phyloP scores from a whole-genome alignment of 2,797 vertebrate genomes.

The Chiloscyllium punctatum region DNA sequence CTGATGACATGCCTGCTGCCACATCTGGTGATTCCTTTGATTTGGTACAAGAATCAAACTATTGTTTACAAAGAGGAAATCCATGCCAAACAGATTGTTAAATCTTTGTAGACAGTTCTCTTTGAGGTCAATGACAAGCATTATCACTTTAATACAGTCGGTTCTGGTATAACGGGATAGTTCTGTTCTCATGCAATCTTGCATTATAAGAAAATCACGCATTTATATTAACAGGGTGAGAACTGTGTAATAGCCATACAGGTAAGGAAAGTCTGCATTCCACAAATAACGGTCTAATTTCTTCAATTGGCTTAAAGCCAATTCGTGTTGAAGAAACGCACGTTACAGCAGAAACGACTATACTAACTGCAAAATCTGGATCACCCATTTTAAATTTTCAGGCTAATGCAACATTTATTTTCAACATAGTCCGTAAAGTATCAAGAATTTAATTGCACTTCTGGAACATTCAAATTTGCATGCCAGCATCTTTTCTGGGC shows the following conservation, averaged over 20 bases:
- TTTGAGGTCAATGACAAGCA: not conserved
- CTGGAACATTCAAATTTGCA: not conserved
- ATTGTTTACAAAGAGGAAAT: not conserved
- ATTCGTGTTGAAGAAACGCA: no score
- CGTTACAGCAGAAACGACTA: no score
- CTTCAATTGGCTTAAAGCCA: no score
- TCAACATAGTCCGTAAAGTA: not conserved
- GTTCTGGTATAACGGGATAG: no score
- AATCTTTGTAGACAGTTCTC: not conserved
- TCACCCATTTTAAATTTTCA: not conserved
- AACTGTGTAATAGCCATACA: no score
- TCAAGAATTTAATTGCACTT: not conserved
- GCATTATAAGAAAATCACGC: no score
- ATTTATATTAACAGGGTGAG: no score
- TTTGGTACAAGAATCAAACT: not conserved
- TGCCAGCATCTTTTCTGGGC: not conserved
- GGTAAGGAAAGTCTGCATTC: no score
- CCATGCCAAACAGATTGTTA: not conserved
- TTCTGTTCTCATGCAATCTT: no score
- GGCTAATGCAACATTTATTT: not conserved
- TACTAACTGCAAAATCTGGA: not conserved
- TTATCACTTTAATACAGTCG: not conserved
- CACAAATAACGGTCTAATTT: no score
- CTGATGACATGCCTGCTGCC: not conserved
- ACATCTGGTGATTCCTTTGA: not conserved